phyloP scores from a whole-genome alignment of 64 coral and sea anemone species.

The Montipora foliosa region DNA sequence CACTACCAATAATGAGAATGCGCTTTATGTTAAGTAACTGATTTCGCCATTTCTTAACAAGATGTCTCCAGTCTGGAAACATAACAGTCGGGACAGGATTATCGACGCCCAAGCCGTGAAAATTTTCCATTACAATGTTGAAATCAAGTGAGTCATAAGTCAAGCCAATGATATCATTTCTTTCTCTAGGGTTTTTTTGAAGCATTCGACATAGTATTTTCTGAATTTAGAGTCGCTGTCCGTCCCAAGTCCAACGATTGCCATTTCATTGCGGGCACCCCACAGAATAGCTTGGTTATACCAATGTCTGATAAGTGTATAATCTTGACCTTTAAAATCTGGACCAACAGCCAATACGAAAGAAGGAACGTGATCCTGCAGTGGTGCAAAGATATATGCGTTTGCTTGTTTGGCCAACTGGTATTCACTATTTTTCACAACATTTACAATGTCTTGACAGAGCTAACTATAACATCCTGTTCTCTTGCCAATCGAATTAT shows the following conservation, averaged over 20 bases:
- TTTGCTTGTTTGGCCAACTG: constrained; percentile 57
- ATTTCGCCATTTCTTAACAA: constrained; percentile 71
- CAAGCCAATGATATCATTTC: constrained; percentile 36
- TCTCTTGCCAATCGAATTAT: constrained; percentile 31
- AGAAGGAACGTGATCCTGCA: constrained; percentile 45
- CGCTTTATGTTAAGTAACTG: constrained; percentile 65
- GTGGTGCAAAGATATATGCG: constrained; percentile 58
- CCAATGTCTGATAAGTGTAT: constrained; percentile 37
- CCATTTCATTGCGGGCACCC: constrained; percentile 11
- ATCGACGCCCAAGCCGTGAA: neutral
- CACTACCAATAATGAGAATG: constrained; percentile 49
- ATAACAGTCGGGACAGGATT: constrained; percentile 34
- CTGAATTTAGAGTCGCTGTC: constrained; percentile 52
- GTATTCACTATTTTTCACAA: constrained; percentile 18
- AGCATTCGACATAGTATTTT: constrained; percentile 43
- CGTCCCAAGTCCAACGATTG: constrained; percentile 28
- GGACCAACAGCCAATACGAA: constrained; percentile 36
- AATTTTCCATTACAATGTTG: constrained; percentile 31
- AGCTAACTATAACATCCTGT: constrained; percentile 4
- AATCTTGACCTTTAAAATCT: constrained; percentile 44
- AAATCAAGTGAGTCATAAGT: constrained; percentile 45
- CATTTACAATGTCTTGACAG: constrained; percentile 52
- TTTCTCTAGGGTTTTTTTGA: constrained; percentile 36
- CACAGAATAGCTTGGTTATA: constrained; percentile 44
- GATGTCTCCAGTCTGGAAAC: constrained; percentile 68